Evolutionary conservation across 2,113 vertebrate species (phyloP).

Genomic region (Reinhardtius hippoglossoides): DNA sequence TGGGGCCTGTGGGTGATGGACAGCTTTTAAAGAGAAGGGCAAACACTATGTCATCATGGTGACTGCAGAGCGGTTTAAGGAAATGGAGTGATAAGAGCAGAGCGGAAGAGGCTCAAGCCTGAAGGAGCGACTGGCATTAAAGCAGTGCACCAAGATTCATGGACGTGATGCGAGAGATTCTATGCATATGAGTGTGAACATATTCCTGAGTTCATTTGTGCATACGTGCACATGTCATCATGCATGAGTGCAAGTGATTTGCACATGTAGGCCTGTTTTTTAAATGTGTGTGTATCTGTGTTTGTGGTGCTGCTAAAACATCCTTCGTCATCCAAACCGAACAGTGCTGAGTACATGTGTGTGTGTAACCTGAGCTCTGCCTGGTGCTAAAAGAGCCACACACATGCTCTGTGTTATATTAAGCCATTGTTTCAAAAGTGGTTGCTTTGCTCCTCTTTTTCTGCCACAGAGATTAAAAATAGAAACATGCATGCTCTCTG

Average conservation of each 20-base stretch:
- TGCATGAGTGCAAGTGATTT: constrained; percentile 28
- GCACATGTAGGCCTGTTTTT: constrained; percentile 19
- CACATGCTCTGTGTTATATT: constrained; percentile 64
- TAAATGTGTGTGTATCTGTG: constrained; percentile 9
- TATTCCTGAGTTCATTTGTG: constrained; percentile 33
- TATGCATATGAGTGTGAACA: constrained; percentile 43
- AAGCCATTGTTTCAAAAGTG: constrained; percentile 74
- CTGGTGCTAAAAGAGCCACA: constrained; percentile 14
- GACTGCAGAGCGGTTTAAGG: constrained; percentile 70
- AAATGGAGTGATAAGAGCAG: constrained; percentile 79
- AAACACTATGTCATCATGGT: constrained; percentile 72
- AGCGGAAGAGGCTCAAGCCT: constrained; percentile 70
- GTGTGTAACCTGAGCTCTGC: constrained; percentile 7
- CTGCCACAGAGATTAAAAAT: constrained; percentile 82
- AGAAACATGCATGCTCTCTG: constrained; percentile 81
- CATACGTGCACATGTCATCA: constrained; percentile 24
- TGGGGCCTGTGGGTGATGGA: constrained; percentile 56
- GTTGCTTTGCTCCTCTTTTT: constrained; percentile 74
- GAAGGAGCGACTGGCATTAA: constrained; percentile 79
- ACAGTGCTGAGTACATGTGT: constrained; percentile 14
- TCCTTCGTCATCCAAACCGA: constrained; percentile 23
- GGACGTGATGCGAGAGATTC: constrained; percentile 32
- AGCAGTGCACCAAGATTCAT: constrained; percentile 52
- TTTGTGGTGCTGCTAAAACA: constrained; percentile 20
- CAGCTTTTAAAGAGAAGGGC: constrained; percentile 72